Evolutionary conservation across 2,888 invertebrate genomes (phyloP), one percentile per base, ranked within the genome.

Genomic region (Pollenia labialis): DNA sequence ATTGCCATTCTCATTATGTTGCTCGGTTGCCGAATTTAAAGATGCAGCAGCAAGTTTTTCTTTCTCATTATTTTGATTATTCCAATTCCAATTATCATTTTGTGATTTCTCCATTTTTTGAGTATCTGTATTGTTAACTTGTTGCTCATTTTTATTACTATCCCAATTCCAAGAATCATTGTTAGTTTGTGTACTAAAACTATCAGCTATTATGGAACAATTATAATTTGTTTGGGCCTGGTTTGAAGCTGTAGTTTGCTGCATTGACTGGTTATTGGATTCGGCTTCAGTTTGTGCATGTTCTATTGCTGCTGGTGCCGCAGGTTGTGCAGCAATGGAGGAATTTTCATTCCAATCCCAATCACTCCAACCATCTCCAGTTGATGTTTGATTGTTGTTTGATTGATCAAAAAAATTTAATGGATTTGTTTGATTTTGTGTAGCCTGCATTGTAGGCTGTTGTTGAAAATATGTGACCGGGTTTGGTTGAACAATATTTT

Each of bases 161-260:
- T 94, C 92, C 95, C 95, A 96, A 90, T 95, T 95, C 96, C 96
- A 96, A 62, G 94, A 94, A 87, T 95, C 87, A 76, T 72, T 88
- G 50, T 85, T 88, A 40, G 60, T 79, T 83, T 90, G 75, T 32
- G 64, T 74, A 16, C 93, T 94, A 92, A 96, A 95, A 90, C 95
- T 95, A 88, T 95, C 95, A 81, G 94, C 94, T 88, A 95, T 94
- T 18, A 94, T 91, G 92, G 94, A 88, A 64, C 72, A 85, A 83
- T 77, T 88, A 68, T 54, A 75, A 16, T 75, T 88, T 77, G 62
- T 81, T 58, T 68, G 72, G 18, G 42, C 18, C 16, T 54, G 76
- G 74, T 56, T 46, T 14, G 42, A 1, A n/a, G 18, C 4, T 66
- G 42, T 68, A 2, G 40, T 8, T 14, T 56, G 69, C 12, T 54